Base-by-base conservation (phyloP, 1,140 invertebrate species). In the Cotesia chilonis region DNA sequence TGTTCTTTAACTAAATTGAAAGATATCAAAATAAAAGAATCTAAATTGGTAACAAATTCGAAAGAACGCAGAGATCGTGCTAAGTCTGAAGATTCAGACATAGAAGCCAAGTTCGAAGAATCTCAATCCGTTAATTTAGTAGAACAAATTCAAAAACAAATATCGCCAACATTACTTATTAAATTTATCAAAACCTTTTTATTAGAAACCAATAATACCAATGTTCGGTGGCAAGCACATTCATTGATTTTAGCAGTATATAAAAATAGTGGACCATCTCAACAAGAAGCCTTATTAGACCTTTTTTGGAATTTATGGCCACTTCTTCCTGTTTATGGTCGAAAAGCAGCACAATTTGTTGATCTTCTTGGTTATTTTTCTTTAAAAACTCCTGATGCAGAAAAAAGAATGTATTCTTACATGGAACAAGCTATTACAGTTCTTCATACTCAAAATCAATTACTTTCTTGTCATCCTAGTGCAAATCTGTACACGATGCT, bases 221-320 rank as follows among this genome's bases (percentile, higher is more conserved):
- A 93, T 66, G 93, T 98, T 4, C 92, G 98, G 72, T 98, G 97
- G 96, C 96, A 98, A 87, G 96, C 96, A 0, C 98, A 99, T 84
- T 92, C 93, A 0, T 87, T 97, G 4, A 88, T 96, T 17, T 88
- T 95, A n/a, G 92, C 94, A 4, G 91, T 96, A 77, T 96, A 94
- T 80, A 95, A 95, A 81, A 94, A 97, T 81, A 96, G 94, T 3
- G 89, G 91, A 14, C 87, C 90, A 54, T 78, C 88, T 0, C 93
- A 97, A 76, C 95, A 97, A 81, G 92, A 94, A 75, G 87, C 88
- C 10, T 81, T 98, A 14, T 87, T 98, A 0, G 93, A 94, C 66
- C 87, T 96, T 4, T 87, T 98, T 76, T 98, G 96, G 96, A 91
- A 90, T 55, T 84, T 99, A 38, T 99, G 97, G 97, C 95, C 95